phyloP scores from a whole-genome alignment of 2,113 vertebrate species.

The Bubo blakistoni region DNA sequence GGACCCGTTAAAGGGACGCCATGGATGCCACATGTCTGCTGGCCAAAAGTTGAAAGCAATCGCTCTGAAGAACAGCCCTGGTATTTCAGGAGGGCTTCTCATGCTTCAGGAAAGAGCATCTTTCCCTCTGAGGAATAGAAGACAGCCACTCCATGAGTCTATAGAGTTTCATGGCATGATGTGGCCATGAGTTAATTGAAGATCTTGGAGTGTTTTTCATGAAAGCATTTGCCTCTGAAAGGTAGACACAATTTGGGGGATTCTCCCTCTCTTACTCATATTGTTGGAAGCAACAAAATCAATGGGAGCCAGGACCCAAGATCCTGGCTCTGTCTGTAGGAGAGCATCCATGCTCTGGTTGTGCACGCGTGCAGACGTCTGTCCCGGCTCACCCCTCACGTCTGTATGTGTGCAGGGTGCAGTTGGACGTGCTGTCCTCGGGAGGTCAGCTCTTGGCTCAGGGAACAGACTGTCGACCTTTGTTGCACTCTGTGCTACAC shows the following conservation, averaged over 20 bases:
- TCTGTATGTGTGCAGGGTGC: background rate
- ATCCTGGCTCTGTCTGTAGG: background rate
- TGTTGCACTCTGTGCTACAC: background rate
- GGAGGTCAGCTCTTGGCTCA: background rate
- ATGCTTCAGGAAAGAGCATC: background rate
- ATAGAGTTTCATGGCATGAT: background rate
- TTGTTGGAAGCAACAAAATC: background rate
- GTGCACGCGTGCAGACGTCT: background rate
- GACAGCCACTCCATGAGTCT: background rate
- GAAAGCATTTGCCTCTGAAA: background rate
- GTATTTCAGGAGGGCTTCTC: background rate
- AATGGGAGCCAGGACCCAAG: background rate
- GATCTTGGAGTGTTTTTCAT: background rate
- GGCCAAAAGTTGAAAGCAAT: background rate
- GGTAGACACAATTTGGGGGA: background rate
- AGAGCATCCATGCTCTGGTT: background rate
- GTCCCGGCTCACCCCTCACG: fast-evolving
- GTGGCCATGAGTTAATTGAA: background rate
- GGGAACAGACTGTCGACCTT: background rate
- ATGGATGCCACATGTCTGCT: background rate
- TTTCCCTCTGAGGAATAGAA: background rate
- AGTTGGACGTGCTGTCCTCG: background rate
- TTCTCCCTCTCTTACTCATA: background rate
- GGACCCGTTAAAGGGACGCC: background rate
- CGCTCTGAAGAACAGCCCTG: background rate